Percentiles rank a stretch among this genome's conserved stretches.
phyloP scores from a whole-genome alignment of 2,113 vertebrate species.

The Pica pica region DNA sequence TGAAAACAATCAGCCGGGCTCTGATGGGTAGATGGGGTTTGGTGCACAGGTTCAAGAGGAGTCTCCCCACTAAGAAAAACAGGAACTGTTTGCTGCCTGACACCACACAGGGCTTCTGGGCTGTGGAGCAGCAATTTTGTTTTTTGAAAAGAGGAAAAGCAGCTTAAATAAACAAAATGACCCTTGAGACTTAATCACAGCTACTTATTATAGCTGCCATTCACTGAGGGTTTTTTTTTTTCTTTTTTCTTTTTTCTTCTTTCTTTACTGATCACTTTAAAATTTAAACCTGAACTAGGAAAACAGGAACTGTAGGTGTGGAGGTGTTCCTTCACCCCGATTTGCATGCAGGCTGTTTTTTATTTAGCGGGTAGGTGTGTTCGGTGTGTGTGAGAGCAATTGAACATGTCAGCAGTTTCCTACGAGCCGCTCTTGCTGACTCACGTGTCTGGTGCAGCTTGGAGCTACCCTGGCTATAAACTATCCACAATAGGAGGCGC shows the following conservation, averaged over 20 bases:
- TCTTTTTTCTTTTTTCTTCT: not conserved
- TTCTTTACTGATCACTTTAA: constrained; percentile 11
- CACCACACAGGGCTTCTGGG: constrained; percentile 35
- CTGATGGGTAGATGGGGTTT: not conserved
- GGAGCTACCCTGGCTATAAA: constrained; percentile 59
- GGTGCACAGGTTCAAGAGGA: constrained; percentile 47
- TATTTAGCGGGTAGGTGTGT: constrained; percentile 72
- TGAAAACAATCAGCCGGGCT: not conserved
- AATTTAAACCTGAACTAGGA: constrained; percentile 49
- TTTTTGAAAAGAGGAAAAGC: constrained; percentile 65
- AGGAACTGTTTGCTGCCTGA: constrained; percentile 60
- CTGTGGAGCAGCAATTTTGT: constrained; percentile 49
- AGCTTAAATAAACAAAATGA: constrained; percentile 68
- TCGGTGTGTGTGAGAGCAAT: constrained; percentile 61
- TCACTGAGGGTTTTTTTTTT: not conserved
- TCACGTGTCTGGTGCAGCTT: constrained; percentile 71
- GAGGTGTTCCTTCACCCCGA: constrained; percentile 53
- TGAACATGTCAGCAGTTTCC: constrained; percentile 79
- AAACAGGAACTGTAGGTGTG: constrained; percentile 67
- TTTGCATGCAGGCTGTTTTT: constrained; percentile 69
- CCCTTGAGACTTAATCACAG: constrained; percentile 59
- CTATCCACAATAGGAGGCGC: constrained; percentile 44
- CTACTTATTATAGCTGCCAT: constrained; percentile 41
- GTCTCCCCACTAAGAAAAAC: constrained; percentile 62
- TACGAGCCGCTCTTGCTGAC: constrained; percentile 72